Evolutionary conservation across 2,888 invertebrate genomes (phyloP), one percentile per base, ranked within the genome.

Genomic region (Dorcus hopei): DNA sequence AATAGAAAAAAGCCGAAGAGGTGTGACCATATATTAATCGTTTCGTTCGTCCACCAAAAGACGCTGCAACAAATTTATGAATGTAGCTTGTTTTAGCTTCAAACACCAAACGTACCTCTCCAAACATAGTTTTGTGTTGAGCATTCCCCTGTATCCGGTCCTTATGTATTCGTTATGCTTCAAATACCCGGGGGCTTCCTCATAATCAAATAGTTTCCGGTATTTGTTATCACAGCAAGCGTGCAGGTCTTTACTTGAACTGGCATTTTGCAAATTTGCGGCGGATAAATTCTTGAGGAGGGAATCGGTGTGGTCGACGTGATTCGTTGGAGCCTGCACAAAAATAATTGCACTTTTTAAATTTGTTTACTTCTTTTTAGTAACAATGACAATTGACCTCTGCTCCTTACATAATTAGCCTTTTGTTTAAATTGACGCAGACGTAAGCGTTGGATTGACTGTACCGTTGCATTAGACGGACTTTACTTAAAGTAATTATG

Each of bases 11-110:
- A 90, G 8, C 93, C 93, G 70, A 91, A 90, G 72, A 97, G 82
- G 76, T 97, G 97, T 48, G 94, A 94, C 97, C 97, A 97, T 74
- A 97, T 96, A 75, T 97, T 97, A 75, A 97, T 86, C 0, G 96
- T 97, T 79, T 97, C 97, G 77, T 97, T 97, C 57, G 93, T 96
- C 94, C 95, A 94, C 89, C 94, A 91, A 80, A 97, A 95, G 74
- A 95, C 83, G 77, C 96, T 94, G 81, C 64, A 86, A 81, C 63
- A 86, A 81, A 59, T 59, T 49, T 11, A 9, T 38, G 38, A 48
- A 48, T 16, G 9, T n/a, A 11, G 33, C 9, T 3, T 11, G 14
- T 14, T 14, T 14, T 14, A 14, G 14, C 11, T 41, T 11, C 6
- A 42, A 42, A 7, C 7, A 42, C 11, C 42, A 42, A 11, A 14